Evolutionary conservation across 2,797 vertebrate species (phyloP).

Genomic region (Pangasius mekongensis): DNA sequence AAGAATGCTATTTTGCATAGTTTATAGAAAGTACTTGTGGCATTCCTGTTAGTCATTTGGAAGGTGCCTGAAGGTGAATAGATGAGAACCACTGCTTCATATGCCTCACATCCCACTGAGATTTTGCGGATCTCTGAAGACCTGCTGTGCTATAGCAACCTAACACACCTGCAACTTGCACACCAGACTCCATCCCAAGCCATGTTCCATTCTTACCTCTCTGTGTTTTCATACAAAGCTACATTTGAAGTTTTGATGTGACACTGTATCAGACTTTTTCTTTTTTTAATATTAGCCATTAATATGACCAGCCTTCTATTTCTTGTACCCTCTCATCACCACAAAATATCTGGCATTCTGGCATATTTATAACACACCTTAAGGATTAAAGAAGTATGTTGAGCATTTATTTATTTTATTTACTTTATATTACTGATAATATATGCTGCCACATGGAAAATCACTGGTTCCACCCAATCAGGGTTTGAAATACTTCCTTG

Average conservation of each 20-base stretch:
- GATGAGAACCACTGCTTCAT: slow-evolving; percentile 13
- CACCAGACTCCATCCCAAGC: background rate
- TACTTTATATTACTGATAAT: background rate
- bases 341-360: background rate
- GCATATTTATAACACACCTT: background rate
- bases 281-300: background rate
- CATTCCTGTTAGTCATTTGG: background rate
- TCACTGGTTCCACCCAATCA: background rate
- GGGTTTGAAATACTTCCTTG: background rate
- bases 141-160: slow-evolving; percentile 42
- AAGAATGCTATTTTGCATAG: background rate
- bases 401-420: background rate
- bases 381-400: background rate
- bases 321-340: background rate
- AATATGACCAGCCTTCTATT: background rate
- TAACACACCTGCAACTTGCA: slow-evolving; percentile 47
- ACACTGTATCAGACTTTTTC: background rate
- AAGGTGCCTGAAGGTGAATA: slow-evolving; percentile 4
- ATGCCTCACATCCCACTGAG: slow-evolving; percentile 32
- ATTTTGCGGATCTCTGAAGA: slow-evolving; percentile 28
- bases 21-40: background rate
- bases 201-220: background rate
- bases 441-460: too few species aligned
- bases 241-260: background rate
- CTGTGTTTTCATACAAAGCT: background rate